Evolutionary conservation across 2,888 invertebrate species (phyloP).

Genomic region (Andrena praecox): DNA sequence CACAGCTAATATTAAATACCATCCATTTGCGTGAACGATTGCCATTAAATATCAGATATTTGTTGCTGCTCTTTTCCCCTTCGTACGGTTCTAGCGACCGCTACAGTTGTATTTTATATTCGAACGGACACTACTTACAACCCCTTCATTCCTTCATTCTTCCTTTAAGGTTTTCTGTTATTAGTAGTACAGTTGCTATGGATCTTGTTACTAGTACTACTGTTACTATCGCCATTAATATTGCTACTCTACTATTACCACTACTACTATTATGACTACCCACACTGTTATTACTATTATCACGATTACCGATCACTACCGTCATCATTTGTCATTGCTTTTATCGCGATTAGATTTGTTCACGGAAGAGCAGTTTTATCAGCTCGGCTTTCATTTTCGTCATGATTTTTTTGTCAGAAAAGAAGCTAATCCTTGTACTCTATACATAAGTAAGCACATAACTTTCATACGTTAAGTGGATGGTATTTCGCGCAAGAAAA

Average conservation of each 20-base stretch:
- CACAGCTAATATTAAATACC: constrained; percentile 82
- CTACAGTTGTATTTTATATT: constrained; percentile 83
- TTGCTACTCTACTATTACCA: constrained; percentile 41
- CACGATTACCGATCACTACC: constrained; percentile 42
- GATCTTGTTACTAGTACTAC: constrained; percentile 39
- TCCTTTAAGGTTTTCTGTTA: constrained; percentile 25
- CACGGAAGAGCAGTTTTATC: constrained; percentile 71
- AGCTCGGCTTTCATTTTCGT: constrained; percentile 46
- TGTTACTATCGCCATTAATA: constrained; percentile 42
- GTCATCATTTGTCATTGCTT: constrained; percentile 46
- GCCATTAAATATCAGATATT: constrained; percentile 60
- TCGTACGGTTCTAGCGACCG: constrained; percentile 71
- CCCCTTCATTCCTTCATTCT: constrained; percentile 30
- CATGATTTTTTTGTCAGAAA: constrained; percentile 33
- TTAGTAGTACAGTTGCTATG: constrained; percentile 30
- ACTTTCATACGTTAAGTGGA: constrained; percentile 64
- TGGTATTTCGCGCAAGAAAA: constrained; percentile 58
- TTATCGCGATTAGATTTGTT: constrained; percentile 67
- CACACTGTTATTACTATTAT: constrained; percentile 46
- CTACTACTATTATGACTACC: constrained; percentile 40
- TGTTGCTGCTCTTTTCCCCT: constrained; percentile 61
- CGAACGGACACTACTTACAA: constrained; percentile 78
- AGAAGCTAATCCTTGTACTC: constrained; percentile 33
- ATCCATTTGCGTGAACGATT: constrained; percentile 69
- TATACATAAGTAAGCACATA: constrained; percentile 35